Conservation (phyloP, 2,797 vertebrate genomes). For the Propithecus deckenii region DNA sequence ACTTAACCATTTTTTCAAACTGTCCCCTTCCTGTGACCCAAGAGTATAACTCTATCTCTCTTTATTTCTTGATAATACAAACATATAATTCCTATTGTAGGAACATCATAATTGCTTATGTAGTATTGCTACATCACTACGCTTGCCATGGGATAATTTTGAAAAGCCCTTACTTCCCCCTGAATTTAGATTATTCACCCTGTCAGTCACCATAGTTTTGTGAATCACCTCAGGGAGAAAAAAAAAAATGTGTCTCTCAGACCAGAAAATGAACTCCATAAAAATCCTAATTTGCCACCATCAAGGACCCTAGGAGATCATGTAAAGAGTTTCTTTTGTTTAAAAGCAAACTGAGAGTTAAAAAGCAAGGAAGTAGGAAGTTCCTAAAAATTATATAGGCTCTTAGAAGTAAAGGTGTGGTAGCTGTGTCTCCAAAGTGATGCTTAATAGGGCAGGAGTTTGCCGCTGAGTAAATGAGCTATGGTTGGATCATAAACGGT, state of each 20-base stretch:
- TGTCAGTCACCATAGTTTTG: background rate
- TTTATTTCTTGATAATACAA: background rate
- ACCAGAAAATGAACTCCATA: conserved; percentile 61
- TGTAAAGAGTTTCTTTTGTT: conserved; percentile 66
- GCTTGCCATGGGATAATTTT: background rate
- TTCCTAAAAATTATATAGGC: conserved; percentile 63
- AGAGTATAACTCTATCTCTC: background rate
- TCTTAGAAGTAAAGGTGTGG: conserved; percentile 31
- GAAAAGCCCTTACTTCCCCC: background rate
- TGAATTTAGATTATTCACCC: background rate
- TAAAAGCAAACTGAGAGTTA: conserved; percentile 49
- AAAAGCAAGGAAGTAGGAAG: conserved; percentile 67
- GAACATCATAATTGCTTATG: background rate
- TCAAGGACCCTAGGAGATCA: conserved; percentile 37
- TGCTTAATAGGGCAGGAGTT: conserved; percentile 40
- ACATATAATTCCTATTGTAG: background rate
- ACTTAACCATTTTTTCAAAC: background rate
- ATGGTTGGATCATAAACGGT: background rate
- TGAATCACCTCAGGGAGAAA: background rate
- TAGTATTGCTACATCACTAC: background rate
- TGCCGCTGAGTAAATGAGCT: conserved; percentile 43
- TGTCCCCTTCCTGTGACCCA: background rate
- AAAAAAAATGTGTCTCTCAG: background rate
- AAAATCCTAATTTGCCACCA: conserved; percentile 27
- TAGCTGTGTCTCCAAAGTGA: background rate